Conservation (phyloP, 1,140 invertebrate genomes). For the Ceratosolen solmsi region DNA sequence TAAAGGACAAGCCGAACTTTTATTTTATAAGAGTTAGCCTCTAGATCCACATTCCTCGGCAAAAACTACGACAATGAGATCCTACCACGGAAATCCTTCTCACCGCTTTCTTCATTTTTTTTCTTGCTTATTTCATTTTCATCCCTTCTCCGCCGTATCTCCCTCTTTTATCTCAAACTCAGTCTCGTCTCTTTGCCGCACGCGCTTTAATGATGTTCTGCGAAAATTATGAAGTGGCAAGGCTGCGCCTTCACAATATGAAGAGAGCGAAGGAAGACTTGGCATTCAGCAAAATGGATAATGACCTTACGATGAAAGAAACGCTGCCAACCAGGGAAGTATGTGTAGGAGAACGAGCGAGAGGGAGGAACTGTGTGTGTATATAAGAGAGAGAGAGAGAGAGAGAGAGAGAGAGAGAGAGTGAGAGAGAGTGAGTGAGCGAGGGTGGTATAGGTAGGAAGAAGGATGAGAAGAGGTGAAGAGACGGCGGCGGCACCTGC, state of each 20-base stretch:
- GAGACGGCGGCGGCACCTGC: background rate
- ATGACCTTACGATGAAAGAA: constrained; percentile 32
- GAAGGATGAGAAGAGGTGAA: too few species aligned
- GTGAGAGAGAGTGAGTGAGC: background rate
- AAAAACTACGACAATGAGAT: constrained; percentile 16
- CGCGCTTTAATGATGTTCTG: constrained; percentile 41
- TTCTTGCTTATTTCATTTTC: too few species aligned
- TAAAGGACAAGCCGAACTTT: background rate
- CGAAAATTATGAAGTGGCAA: constrained; percentile 41
- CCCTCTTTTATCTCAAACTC: background rate
- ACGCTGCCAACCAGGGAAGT: background rate
- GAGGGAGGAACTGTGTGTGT: background rate
- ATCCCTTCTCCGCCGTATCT: background rate
- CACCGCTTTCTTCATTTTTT: background rate
- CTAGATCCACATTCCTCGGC: background rate
- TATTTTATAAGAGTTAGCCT: background rate
- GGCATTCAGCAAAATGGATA: constrained; percentile 35
- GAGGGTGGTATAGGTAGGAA: background rate
- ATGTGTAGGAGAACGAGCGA: background rate
- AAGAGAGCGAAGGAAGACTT: constrained; percentile 2
- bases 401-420: background rate
- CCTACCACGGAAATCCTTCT: constrained; percentile 1
- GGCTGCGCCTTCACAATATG: background rate
- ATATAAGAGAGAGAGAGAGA: background rate
- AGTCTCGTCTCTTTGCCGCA: background rate